These are phyloP conservation scores for Sebastiscus albofasciatus DNA, from an alignment of 2,797 vertebrate genomes.

Conservation along the genomic window DNA sequence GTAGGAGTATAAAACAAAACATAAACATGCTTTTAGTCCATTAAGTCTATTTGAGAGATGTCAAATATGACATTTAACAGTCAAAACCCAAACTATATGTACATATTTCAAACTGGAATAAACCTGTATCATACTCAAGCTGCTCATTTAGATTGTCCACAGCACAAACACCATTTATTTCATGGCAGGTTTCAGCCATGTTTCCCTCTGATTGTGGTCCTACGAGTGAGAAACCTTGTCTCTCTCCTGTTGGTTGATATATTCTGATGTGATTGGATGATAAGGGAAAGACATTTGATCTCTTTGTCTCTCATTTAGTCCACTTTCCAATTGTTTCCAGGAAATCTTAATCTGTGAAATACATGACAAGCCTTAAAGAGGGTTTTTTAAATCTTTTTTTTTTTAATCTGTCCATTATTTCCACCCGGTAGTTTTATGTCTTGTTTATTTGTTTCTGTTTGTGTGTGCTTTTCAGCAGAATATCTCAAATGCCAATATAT, in stretches of 20 bases:
- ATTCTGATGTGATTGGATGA: background rate
- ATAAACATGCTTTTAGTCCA: background rate
- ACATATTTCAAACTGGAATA: background rate
- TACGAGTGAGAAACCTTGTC: background rate
- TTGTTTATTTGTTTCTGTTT: background rate
- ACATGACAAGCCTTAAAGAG: background rate
- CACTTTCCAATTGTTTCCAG: background rate
- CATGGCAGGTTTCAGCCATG: fast-evolving
- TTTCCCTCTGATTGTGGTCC: background rate
- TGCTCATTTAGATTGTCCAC: background rate
- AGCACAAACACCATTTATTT: background rate
- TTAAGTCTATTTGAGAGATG: background rate
- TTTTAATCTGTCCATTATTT: background rate
- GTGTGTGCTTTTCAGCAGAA: background rate
- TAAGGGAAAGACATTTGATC: background rate
- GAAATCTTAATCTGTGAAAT: background rate
- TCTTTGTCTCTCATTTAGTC: background rate
- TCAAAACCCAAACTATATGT: background rate
- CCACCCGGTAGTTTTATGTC: background rate
- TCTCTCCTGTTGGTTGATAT: background rate
- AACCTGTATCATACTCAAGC: background rate
- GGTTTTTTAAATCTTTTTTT: background rate
- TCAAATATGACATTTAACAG: background rate
- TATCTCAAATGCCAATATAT: background rate
- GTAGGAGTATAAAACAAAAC: background rate